A percentile compares a stretch with the other conserved stretches of the same genome.
phyloP scores from a whole-genome alignment of 2,113 vertebrate genomes.

The Zosterops pallidus region DNA sequence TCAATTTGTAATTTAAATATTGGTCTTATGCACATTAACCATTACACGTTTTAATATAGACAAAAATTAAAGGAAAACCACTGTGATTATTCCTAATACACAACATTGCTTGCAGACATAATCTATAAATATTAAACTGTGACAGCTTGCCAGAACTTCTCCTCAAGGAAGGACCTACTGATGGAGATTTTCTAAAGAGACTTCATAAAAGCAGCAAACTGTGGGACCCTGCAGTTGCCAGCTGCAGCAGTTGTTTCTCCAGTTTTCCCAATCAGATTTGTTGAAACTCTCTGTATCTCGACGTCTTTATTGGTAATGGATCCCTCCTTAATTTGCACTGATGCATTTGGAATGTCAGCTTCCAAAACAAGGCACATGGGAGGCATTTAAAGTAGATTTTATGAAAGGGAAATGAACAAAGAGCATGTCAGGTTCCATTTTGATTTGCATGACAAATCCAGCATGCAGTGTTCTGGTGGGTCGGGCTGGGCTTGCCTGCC shows the following conservation, averaged over 20 bases:
- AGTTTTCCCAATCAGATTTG: conserved; percentile 38
- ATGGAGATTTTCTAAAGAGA: neutral
- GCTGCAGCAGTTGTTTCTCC: neutral
- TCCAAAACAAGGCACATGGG: conserved; percentile 67
- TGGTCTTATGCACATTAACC: neutral
- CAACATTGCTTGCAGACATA: neutral
- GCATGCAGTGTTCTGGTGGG: conserved; percentile 59
- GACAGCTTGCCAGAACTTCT: neutral
- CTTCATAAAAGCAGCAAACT: neutral
- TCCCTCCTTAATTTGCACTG: conserved; percentile 60
- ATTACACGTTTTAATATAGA: neutral
- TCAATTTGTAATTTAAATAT: neutral
- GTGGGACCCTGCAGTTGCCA: neutral
- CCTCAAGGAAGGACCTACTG: neutral
- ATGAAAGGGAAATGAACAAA: conserved; percentile 71
- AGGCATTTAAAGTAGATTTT: conserved; percentile 73
- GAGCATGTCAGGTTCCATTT: conserved; percentile 71
- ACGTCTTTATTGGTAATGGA: conserved; percentile 60
- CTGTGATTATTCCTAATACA: neutral
- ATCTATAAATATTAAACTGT: neutral
- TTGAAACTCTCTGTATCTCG: neutral
- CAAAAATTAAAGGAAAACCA: neutral
- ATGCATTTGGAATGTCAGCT: conserved; percentile 69
- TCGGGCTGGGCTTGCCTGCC: conserved; percentile 61
- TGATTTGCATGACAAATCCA: conserved; percentile 72